Evolutionary conservation across 1,140 invertebrate genomes (phyloP), one percentile per base, ranked within the genome.

Genomic region (Hylaeus anthracinus): DNA sequence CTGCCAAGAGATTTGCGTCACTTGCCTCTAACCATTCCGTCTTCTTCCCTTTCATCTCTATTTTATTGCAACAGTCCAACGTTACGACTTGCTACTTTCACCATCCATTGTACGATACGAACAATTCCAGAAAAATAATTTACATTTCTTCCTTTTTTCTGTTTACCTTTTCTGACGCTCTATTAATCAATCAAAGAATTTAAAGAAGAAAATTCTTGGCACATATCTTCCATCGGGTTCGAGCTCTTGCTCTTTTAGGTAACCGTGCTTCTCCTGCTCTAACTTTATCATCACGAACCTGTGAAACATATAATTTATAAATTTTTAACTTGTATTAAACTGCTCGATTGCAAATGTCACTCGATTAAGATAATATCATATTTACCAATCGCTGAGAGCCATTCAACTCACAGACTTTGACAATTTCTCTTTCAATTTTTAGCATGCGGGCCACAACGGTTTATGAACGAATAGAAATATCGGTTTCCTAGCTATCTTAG

Each of bases 151-250:
- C 26, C 26, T 26, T 26, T 26, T 26, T 26, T 0, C 26, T 26
- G 26, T 26, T 26, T 26, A 26, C 26, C 26, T 26, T 26, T 26
- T 26, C 26, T 26, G 26, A 26, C 26, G 26, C 26, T 26, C 26
- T 48, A 48, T 48, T 48, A 48, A 6, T 0, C 5, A 48, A 48
- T 48, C 5, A 48, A 48, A 48, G 45, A 6, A 48, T 48, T 8
- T 8, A 70, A 90, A 92, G 58, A 92, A 92, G n/a, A 92, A 83
- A 64, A 92, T 90, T 76, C 91, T 86, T 9, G 91, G 90, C 60
- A 92, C 90, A 74, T 92, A 92, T 60, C 82, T 90, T 60, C 90
- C 91, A 69, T 92, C 91, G 1, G 90, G 90, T 6, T 88, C 79
- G 72, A 88, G 91, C 65, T 84, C 87, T 26, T 84, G 73, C 56